These are phyloP conservation scores for Eurytoma californica DNA, from an alignment of 2,888 invertebrate species.

Conservation along the genomic window DNA sequence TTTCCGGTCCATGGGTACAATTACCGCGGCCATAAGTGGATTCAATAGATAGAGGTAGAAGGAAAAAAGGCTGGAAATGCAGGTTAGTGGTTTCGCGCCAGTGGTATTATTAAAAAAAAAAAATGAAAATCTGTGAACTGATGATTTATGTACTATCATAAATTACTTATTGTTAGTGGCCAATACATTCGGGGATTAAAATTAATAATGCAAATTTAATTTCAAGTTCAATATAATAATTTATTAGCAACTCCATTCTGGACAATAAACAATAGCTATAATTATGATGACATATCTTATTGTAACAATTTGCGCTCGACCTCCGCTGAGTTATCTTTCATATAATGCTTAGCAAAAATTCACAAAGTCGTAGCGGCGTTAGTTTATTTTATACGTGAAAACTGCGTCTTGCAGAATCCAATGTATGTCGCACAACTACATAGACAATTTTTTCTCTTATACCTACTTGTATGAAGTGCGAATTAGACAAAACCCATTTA, in stretches of 20 bases:
- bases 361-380: background rate
- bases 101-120: no score
- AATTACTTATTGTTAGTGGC: no score
- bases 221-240: slow-evolving; percentile 63
- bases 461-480: background rate
- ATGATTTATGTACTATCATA: no score
- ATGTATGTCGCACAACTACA: background rate
- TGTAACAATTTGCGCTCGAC: slow-evolving; percentile 27
- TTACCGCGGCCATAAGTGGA: no score
- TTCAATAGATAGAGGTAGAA: no score
- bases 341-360: slow-evolving; percentile 16
- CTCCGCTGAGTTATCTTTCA: slow-evolving; percentile 1
- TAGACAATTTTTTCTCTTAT: background rate
- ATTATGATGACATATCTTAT: slow-evolving; percentile 49
- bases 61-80: no score
- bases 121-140: no score
- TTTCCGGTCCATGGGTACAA: no score
- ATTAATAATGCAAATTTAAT: background rate
- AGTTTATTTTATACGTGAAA: background rate
- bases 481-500: background rate
- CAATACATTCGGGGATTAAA: background rate
- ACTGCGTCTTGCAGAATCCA: background rate
- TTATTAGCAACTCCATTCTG: slow-evolving; percentile 57
- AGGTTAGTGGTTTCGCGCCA: no score
- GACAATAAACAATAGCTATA: slow-evolving; percentile 49